Conservation (phyloP, 2,797 vertebrate species). For the Thunnus albacares region DNA sequence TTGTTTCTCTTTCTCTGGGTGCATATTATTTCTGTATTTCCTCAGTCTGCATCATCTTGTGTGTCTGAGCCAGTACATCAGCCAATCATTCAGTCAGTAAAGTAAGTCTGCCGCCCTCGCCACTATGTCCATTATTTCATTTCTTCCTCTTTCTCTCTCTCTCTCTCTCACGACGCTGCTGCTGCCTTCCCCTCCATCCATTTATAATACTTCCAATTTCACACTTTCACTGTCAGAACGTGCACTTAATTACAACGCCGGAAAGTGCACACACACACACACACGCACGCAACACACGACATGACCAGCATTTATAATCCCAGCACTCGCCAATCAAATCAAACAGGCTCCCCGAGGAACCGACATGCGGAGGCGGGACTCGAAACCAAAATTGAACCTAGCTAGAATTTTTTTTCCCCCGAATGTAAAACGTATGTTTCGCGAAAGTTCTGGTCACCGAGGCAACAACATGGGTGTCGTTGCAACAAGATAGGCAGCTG, state of each 20-base stretch:
- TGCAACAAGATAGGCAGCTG: constrained; percentile 73
- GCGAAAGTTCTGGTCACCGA: constrained; percentile 55
- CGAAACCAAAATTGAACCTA: constrained; percentile 13
- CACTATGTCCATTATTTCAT: constrained; percentile 56
- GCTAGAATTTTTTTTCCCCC: constrained; percentile 22
- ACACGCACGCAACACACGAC: constrained; percentile 7
- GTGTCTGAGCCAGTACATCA: constrained; percentile 51
- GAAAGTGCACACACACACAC: constrained; percentile 37
- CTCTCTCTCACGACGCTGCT: background rate
- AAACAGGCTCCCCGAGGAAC: background rate
- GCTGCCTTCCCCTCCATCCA: constrained; percentile 35
- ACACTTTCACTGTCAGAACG: constrained; percentile 68
- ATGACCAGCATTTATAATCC: constrained; percentile 28
- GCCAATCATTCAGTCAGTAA: constrained; percentile 32
- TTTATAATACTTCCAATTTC: constrained; percentile 65
- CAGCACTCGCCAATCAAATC: constrained; percentile 44
- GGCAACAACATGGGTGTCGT: constrained; percentile 58
- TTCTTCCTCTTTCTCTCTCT: constrained; percentile 37
- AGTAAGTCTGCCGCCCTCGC: constrained; percentile 23
- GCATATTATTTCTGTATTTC: background rate
- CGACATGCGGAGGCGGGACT: background rate
- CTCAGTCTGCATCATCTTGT: constrained; percentile 14
- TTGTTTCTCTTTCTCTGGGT: background rate
- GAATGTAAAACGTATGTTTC: constrained; percentile 12
- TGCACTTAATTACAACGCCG: constrained; percentile 63